Conservation (phyloP, 2,113 vertebrate species). For the Eolophus roseicapilla region DNA sequence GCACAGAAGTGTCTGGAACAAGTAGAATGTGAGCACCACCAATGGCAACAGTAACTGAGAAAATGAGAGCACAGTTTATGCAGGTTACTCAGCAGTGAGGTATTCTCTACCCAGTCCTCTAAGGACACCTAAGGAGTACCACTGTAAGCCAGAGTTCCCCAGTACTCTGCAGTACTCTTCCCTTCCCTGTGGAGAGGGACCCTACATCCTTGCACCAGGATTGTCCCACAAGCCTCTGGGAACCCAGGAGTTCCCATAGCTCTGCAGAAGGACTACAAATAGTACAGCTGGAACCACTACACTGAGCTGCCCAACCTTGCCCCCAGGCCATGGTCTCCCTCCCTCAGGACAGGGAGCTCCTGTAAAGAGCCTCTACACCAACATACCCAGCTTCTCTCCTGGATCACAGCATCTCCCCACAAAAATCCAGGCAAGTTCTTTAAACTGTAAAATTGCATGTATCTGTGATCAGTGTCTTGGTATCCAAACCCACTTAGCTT, state of each 20-base stretch:
- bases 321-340: accelerated
- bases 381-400: background rate
- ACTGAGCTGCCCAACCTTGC: background rate
- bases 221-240: background rate
- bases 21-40: background rate
- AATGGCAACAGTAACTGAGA: background rate
- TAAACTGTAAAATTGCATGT: background rate
- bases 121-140: background rate
- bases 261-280: background rate
- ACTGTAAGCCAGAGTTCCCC: background rate
- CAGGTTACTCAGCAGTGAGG: background rate
- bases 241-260: background rate
- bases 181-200: background rate
- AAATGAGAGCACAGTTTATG: background rate
- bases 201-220: background rate
- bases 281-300: background rate
- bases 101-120: background rate
- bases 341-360: background rate
- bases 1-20: background rate
- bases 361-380: background rate
- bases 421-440: background rate
- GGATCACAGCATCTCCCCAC: background rate
- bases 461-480: background rate
- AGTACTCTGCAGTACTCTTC: background rate
- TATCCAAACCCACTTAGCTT: background rate